Conservation (phyloP, 2,888 invertebrate species). For the Onchidella celtica region DNA sequence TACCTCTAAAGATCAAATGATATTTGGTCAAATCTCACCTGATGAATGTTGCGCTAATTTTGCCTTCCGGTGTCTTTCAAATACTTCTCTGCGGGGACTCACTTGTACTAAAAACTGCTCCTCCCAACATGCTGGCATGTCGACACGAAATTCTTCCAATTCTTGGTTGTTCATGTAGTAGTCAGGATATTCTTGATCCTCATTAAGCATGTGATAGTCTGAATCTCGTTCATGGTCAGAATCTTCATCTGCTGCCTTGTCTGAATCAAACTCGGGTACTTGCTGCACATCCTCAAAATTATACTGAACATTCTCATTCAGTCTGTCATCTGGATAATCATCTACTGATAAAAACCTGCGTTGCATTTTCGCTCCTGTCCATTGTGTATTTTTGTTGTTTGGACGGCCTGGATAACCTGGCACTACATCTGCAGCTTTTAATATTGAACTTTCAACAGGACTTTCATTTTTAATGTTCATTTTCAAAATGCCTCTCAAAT, state of each 20-base stretch:
- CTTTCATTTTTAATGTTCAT: not conserved
- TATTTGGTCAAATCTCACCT: slow-evolving; percentile 4
- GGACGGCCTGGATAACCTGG: no score
- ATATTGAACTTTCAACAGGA: not conserved
- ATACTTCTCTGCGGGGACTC: slow-evolving; percentile 65
- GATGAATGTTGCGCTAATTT: not conserved
- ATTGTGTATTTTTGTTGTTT: no score
- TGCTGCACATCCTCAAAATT: not conserved
- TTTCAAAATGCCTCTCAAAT: not conserved
- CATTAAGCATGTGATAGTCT: not conserved
- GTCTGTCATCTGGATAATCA: no score
- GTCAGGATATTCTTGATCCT: not conserved
- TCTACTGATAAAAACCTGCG: no score
- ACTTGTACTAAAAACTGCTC: slow-evolving; percentile 74
- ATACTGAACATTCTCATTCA: not conserved
- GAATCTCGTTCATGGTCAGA: not conserved
- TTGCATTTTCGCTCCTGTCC: no score
- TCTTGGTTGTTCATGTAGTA: not conserved
- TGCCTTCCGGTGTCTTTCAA: slow-evolving; percentile 58
- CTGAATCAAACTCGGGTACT: not conserved
- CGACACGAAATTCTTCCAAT: not conserved
- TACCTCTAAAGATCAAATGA: not conserved
- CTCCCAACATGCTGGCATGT: slow-evolving; percentile 59
- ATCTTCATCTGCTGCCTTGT: not conserved
- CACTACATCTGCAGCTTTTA: not conserved